Evolutionary conservation across 2,113 vertebrate genomes (phyloP).

Genomic region (Coptodon rendalli): DNA sequence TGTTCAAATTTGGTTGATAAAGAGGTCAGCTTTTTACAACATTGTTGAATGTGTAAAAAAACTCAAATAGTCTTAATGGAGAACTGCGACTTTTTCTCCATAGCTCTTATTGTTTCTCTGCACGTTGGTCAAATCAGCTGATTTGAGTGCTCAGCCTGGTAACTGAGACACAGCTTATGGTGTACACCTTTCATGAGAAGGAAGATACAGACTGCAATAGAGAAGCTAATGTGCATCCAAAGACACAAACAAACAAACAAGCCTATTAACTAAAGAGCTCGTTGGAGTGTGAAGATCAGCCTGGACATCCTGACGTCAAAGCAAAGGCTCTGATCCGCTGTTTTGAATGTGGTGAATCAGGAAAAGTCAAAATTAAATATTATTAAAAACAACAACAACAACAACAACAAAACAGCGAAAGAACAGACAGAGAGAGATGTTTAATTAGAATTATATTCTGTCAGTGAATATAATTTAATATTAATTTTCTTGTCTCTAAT

Average conservation of each 20-base stretch:
- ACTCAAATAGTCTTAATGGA: background rate
- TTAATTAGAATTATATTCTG: background rate
- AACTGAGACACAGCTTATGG: background rate
- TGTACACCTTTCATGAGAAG: background rate
- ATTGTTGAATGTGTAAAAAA: background rate
- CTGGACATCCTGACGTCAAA: background rate
- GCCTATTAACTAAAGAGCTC: background rate
- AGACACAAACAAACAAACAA: constrained; percentile 17
- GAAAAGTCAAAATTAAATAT: background rate
- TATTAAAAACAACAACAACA: background rate
- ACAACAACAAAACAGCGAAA: background rate
- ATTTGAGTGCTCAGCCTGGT: background rate
- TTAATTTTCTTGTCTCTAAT: background rate
- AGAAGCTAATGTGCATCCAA: background rate
- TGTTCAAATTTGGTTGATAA: background rate
- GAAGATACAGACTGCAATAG: background rate
- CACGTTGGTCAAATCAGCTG: background rate
- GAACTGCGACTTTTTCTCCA: background rate
- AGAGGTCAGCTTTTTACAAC: background rate
- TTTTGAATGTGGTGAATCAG: background rate
- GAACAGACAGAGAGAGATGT: background rate
- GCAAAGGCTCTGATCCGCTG: background rate
- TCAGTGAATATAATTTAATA: background rate
- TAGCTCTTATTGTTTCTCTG: background rate
- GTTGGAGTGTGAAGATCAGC: background rate